Evolutionary conservation across 2,797 vertebrate genomes (phyloP), one percentile per base, ranked within the genome.

Genomic region (Tapirus indicus): DNA sequence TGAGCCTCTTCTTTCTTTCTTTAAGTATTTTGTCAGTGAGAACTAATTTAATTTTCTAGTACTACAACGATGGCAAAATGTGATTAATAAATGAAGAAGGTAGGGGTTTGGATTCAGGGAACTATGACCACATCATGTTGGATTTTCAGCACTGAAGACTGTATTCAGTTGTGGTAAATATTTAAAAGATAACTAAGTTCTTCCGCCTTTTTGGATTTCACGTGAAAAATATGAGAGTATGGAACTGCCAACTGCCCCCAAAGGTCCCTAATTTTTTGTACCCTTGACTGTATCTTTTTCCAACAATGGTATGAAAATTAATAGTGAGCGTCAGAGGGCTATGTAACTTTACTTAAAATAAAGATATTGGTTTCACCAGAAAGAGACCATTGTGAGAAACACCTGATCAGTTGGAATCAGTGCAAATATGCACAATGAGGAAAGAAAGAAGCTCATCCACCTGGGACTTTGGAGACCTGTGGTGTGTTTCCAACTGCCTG

Each of bases 1-100:
- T 97, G 78, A 88, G 41, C n/a, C 11, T 79, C 47, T 83, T 56
- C 52, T 84, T 85, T 90, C 72, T 95, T 78, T 54, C 79, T 91
- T 64, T 62, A 91, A 94, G 72, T 93, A 85, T 94, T 97, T 97
- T 96, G 94, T 96, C 80, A 79, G 82, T 77, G 69, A 96, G 78
- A 75, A 95, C 32, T 62, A 84, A 88, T 90, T 92, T 87, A 95
- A 95, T 90, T 96, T 88, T 96, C 44, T 89, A 85, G 72, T 75
- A 44, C 69, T 80, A 54, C 6, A 44, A 18, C 2, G 14, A 56
- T 88, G 71, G 92, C 27, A 88, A 83, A 74, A 62, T 95, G 47
- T 93, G 47, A 92, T 71, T 86, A 91, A 80, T 86, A 91, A 82
- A 77, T 66, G 32, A 92, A 90, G 56, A 62, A 94, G 8, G 14